Base-by-base conservation (phyloP, 2,113 vertebrate species). In the Struthidea cinerea region DNA sequence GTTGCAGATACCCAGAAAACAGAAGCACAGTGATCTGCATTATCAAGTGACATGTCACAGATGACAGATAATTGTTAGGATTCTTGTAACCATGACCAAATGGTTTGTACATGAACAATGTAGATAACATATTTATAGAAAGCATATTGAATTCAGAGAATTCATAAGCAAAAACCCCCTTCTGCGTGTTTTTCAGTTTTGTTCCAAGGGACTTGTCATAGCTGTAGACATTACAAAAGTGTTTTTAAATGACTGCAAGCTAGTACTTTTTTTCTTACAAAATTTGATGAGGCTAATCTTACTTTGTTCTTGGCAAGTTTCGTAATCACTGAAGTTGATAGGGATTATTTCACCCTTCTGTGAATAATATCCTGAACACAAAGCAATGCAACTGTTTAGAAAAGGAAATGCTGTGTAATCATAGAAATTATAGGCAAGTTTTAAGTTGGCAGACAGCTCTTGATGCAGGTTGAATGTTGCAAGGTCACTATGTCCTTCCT, bases 401-500 rank as follows among this genome's bases (percentile, higher is more conserved):
- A 67, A 77, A 61, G 42, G 46, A 63, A 89, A 80, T 78, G 53
- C 64, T 92, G 56, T 65, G n/a, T 84, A 83, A 83, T 63, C 6
- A 11, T 41, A 63, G 74, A 87, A 95, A 67, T 79, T 3, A 0
- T 32, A 63, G 68, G 63, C 64, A 78, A 47, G 87, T 81, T 81
- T 84, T 70, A 86, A 95, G 64, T 67, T 95, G 86, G 83, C 86
- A 96, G 76, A 30, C 47, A 28, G 37, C 65, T 86, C 39, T 87
- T 16, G 24, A 22, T 64, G 65, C 65, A 49, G 30, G 77, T 60
- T 91, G 77, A 79, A 91, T 68, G 74, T 79, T 79, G 57, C 87
- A 87, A 95, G 87, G 94, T 95, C 88, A 46, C 60, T 21, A 0
- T 84, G 91, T 82, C 75, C 88, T 93, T 95, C 65, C 70, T 94